phyloP scores from a whole-genome alignment of 2,113 vertebrate genomes.

The Mungos mungo region DNA sequence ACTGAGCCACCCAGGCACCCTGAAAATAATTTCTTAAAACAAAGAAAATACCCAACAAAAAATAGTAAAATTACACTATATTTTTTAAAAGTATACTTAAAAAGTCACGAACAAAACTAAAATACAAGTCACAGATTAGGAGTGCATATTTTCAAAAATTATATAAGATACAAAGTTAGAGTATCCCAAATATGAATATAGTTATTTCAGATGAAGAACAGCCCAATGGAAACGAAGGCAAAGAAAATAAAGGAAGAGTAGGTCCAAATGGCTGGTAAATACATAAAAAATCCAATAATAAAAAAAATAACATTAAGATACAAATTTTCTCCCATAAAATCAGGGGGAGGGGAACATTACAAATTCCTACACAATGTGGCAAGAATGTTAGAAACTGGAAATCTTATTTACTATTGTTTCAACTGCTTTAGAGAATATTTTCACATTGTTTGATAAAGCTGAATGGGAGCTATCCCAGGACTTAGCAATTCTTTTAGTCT shows the following conservation, averaged over 20 bases:
- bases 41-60: neutral
- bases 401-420: neutral
- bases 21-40: neutral
- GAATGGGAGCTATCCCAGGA: neutral
- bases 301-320: neutral
- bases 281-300: neutral
- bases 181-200: neutral
- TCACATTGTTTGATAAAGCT: neutral
- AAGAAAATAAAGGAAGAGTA: neutral
- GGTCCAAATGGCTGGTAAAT: neutral
- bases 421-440: neutral
- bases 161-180: neutral
- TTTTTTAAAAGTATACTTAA: neutral
- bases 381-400: neutral
- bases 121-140: neutral
- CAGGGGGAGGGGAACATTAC: neutral
- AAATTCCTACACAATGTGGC: neutral
- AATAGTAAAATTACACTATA: neutral
- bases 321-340: neutral
- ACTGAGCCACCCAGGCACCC: too few species aligned
- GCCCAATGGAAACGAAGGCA: neutral
- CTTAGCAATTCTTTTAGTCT: neutral
- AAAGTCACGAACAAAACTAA: neutral
- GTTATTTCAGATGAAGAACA: neutral
- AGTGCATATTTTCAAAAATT: neutral